A percentile compares a stretch with the other conserved stretches of the same genome.
Evolutionary conservation across 2,888 invertebrate genomes (phyloP).

Genomic region (Selenia dentaria): DNA sequence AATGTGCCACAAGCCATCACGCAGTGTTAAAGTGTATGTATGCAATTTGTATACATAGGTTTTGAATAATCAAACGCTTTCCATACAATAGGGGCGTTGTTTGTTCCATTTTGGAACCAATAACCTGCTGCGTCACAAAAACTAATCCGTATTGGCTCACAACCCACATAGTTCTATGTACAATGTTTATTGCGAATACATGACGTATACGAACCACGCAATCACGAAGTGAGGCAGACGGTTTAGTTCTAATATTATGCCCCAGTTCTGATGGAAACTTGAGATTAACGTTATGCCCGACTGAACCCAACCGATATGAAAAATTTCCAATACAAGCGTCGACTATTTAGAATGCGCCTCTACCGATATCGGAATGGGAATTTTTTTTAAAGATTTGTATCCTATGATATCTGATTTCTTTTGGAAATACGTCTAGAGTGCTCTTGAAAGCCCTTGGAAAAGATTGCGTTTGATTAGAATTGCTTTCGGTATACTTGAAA

Average conservation of each 20-base stretch:
- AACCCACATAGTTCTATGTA: background rate
- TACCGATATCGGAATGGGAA: constrained; percentile 24
- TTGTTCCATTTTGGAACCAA: constrained; percentile 1
- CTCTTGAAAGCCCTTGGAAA: constrained; percentile 1
- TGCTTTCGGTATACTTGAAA: background rate
- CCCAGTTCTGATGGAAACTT: constrained; percentile 38
- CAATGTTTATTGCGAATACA: constrained; percentile 12
- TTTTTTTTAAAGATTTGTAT: constrained; percentile 20
- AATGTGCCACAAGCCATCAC: no score
- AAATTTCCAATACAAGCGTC: constrained; percentile 40
- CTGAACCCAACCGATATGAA: constrained; percentile 37
- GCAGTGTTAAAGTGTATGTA: no score
- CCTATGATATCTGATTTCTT: constrained; percentile 13
- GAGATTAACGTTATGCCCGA: constrained; percentile 48
- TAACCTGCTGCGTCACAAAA: constrained; percentile 2
- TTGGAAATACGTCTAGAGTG: constrained; percentile 9
- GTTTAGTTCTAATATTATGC: constrained; percentile 23
- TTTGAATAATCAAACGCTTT: no score
- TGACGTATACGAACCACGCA: constrained; percentile 1
- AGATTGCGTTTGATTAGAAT: constrained; percentile 8
- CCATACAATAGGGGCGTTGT: no score
- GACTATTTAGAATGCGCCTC: constrained; percentile 41
- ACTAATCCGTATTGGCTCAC: constrained; percentile 1
- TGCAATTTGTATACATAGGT: no score
- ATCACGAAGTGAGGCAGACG: constrained; percentile 11